Evolutionary conservation across 2,797 vertebrate species (phyloP).

Genomic region (Fratercula arctica): DNA sequence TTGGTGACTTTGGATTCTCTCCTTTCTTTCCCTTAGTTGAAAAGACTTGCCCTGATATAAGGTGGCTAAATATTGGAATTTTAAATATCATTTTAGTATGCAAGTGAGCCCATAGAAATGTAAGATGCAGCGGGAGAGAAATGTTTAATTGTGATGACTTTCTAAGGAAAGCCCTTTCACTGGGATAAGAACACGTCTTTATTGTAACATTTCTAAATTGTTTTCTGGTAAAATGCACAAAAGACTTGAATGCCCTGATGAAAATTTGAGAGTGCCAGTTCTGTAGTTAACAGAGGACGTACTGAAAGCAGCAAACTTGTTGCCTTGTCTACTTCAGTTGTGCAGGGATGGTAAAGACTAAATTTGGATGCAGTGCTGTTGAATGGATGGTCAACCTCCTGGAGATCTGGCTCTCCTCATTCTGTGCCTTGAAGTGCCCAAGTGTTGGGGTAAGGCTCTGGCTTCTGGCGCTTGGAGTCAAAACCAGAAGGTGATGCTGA

Average conservation of each 20-base stretch:
- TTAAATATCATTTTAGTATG: neutral
- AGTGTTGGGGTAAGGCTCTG: neutral
- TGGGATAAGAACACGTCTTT: neutral
- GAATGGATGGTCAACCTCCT: accelerated
- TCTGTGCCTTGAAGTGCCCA: no score
- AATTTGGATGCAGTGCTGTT: neutral
- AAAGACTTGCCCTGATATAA: neutral
- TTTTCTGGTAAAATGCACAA: neutral
- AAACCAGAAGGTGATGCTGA: neutral
- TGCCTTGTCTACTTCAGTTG: neutral
- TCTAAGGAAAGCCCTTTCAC: neutral
- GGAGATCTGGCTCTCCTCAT: accelerated
- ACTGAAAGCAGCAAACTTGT: neutral
- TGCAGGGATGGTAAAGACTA: neutral
- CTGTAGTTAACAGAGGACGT: neutral
- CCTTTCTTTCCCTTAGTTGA: neutral
- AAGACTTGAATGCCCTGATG: neutral
- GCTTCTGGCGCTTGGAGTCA: neutral
- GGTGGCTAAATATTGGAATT: neutral
- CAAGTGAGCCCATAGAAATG: neutral
- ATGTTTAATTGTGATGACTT: neutral
- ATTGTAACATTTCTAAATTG: neutral
- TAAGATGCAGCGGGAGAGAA: neutral
- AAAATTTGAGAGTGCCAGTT: neutral
- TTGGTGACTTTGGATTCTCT: neutral